These are phyloP conservation scores for Thera britannica DNA, from an alignment of 2,888 invertebrate species.

Conservation along the genomic window DNA sequence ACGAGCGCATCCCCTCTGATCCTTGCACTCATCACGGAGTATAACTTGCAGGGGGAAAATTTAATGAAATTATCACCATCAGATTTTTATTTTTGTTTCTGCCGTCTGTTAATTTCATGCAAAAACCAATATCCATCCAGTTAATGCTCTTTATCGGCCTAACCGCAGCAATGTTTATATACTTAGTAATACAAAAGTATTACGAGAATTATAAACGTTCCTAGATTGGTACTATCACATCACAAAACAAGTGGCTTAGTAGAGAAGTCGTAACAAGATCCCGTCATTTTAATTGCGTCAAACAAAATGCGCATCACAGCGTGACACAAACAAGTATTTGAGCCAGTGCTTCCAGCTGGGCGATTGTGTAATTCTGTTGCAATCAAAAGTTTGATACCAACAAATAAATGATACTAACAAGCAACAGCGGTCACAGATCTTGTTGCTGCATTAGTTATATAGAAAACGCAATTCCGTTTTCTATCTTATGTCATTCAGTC, in stretches of 20 bases:
- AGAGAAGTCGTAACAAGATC: slow-evolving; percentile 25
- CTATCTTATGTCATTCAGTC: too few species aligned
- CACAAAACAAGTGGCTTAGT: neutral
- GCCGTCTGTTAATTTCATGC: too few species aligned
- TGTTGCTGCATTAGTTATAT: too few species aligned
- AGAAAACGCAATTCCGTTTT: too few species aligned
- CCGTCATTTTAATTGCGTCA: slow-evolving; percentile 21
- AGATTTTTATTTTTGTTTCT: neutral
- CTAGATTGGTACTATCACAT: neutral
- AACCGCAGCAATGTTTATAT: too few species aligned
- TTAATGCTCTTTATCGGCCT: too few species aligned
- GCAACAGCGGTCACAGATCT: too few species aligned
- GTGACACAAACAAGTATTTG: slow-evolving; percentile 48
- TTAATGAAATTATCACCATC: neutral
- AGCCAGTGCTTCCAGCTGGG: slow-evolving; percentile 18
- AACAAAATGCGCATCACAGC: slow-evolving; percentile 55
- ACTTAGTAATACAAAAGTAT: neutral
- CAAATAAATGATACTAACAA: too few species aligned
- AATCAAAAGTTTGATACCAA: too few species aligned
- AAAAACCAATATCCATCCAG: too few species aligned
- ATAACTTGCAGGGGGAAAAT: neutral
- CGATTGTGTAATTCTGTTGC: too few species aligned
- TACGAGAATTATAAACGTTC: neutral
- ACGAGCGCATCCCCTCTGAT: slow-evolving; percentile 11
- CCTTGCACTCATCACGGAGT: neutral